Base-by-base conservation (phyloP, 2,113 vertebrate genomes). In the Pterocles orientalis region DNA sequence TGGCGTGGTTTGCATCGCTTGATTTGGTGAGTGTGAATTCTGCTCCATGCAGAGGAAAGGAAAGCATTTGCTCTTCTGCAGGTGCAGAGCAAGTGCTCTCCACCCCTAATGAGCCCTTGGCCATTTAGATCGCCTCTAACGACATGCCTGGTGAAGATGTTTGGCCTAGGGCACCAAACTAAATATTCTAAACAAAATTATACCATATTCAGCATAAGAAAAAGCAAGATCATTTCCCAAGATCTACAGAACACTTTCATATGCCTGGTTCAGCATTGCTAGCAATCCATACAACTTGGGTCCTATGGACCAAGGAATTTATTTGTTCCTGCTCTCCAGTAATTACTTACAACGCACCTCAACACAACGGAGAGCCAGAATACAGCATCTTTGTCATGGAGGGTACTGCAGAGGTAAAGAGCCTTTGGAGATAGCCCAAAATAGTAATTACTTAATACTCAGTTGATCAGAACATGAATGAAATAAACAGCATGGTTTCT, bases 371-470 rank as follows among this genome's bases (percentile, higher is more conserved):
- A 75, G 76, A 84, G 92, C 86, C 84, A 95, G 77, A 45, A 71
- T 53, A 77, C 73, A 86, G 39, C 76, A 58, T 94, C 90, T 61
- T 66, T 51, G 64, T 86, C 94, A 88, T 79, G 82, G 73, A 92
- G 82, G 88, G 69, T 66, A 83, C 79, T 93, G 82, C 41, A 76
- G 90, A 90, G 88, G 82, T 71, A 76, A 71, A 94, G 50, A 97
- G 72, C 84, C 86, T 89, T 94, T 94, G 93, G 92, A 82, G 78
- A 84, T 69, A 92, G 57, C 25, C 87, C 97, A 96, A 93, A 87
- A 86, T 54, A 95, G 70, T 94, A 95, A 95, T 95, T 97, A 95
- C 48, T 96, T 96, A 97, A 92, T 94, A 96, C 39, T n/a, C 66
- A 79, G 86, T 80, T 97, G 94, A 94, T 95, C 88, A 94, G 91